Evolutionary conservation across 2,113 vertebrate species (phyloP).

Genomic region (Myotis brandtii): DNA sequence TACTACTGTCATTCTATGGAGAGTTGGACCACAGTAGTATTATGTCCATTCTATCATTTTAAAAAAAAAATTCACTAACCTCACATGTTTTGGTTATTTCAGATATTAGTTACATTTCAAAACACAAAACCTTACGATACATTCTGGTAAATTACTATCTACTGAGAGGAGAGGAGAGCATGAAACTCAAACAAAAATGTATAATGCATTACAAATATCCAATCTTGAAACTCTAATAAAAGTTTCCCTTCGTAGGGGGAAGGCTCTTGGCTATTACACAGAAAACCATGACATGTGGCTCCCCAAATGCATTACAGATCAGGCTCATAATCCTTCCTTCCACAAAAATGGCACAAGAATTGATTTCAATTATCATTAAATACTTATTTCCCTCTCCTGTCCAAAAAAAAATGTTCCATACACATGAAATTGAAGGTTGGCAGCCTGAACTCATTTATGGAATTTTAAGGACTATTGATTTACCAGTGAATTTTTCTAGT

Average conservation of each 20-base stretch:
- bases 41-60: neutral
- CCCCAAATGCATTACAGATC: conserved; percentile 57
- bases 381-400: conserved; percentile 62
- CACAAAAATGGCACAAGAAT: conserved; percentile 64
- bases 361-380: conserved; percentile 78
- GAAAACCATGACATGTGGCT: neutral
- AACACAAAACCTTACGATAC: conserved; percentile 17
- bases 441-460: conserved; percentile 58
- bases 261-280: conserved; percentile 32
- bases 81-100: neutral
- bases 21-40: neutral
- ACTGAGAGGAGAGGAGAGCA: neutral
- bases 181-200: conserved; percentile 47
- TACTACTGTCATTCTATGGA: neutral
- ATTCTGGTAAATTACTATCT: conserved; percentile 51
- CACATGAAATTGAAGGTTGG: conserved; percentile 49
- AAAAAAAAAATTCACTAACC: conserved; percentile 5
- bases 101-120: conserved; percentile 63
- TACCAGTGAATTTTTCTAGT: conserved; percentile 51
- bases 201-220: conserved; percentile 60
- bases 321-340: conserved; percentile 56
- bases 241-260: neutral
- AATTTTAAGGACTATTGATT: conserved; percentile 69
- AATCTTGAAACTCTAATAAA: conserved; percentile 61
- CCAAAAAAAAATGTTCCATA: conserved; percentile 41